Base-by-base conservation (phyloP, 2,888 invertebrate species). In the Taphrorychus bicolor region DNA sequence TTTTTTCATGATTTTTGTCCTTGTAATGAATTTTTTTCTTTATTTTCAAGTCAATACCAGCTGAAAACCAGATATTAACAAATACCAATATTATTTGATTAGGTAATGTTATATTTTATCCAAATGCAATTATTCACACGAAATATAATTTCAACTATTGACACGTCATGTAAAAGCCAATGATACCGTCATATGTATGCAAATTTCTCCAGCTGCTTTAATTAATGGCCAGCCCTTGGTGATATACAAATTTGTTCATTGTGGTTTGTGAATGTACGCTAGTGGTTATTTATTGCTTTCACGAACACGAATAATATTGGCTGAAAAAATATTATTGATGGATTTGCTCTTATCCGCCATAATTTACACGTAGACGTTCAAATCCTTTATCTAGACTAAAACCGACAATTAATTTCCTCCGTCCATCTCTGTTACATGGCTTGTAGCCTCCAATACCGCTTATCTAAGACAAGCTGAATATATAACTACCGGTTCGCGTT, bases 401-500 rank as follows among this genome's bases (percentile, higher is more conserved):
- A 42, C 22, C 14, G 51, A 32, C 42, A 61, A 21, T 51, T 61
- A 53, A 22, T 61, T 14, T 51, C 23, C 53, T 23, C 9, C 11
- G 41, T 56, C 32, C 32, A 54, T 62, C 52, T 59, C 49, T n/a
- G n/a, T n/a, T 23, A 17, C 24, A 17, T 11, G 9, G 32, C 32
- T 17, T 54, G 21, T n/a, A 14, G 11, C 53, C 22, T 61, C 22
- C 54, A 45, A 54, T 54, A 49, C 17, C 24, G 56, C 62, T 56
- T 62, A 62, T 62, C 62, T 62, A 48, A 62, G 62, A 62, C 62
- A 56, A 49, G 56, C 56, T 9, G 54, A 62, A 62, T 62, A 48
- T 62, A 62, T 62, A 62, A 49, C 62, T 48, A 56, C 62, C 56
- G 56, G 48, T 62, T 62, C 48, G 54, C 56, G 48, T 62, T 52